Conservation (phyloP, 64 coral and sea anemone genomes). For the Porites australiensis region DNA sequence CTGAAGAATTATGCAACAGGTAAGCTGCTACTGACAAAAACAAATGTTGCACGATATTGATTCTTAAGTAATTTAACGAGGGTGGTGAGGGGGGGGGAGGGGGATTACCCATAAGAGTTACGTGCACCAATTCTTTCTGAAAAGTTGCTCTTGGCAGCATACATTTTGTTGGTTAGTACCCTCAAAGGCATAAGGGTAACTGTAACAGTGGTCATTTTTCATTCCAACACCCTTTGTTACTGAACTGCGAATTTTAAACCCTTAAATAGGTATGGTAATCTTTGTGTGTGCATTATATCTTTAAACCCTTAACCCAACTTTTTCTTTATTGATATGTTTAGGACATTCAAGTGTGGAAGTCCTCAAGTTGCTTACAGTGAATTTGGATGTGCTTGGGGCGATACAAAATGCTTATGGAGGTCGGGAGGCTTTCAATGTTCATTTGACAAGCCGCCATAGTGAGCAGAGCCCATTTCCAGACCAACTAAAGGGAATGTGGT, state of each 20-base stretch:
- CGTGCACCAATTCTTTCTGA: too few relatives aligned
- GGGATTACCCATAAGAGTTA: too few relatives aligned
- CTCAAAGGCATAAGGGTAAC: too few relatives aligned
- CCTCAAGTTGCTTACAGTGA: neutral
- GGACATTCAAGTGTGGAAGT: conserved; percentile 41
- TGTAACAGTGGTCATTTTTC: too few relatives aligned
- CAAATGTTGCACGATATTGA: too few relatives aligned
- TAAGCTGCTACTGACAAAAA: neutral
- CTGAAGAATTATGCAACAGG: conserved; percentile 4
- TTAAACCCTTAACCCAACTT: neutral
- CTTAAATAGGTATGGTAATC: neutral
- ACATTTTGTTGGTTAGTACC: too few relatives aligned
- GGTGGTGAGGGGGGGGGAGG: too few relatives aligned
- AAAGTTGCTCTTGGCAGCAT: too few relatives aligned
- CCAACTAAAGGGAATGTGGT: conserved; percentile 56
- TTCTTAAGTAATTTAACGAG: too few relatives aligned
- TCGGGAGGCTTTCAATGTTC: conserved; percentile 11
- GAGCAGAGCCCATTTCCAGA: conserved; percentile 26
- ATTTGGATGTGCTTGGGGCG: neutral
- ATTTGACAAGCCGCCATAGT: neutral
- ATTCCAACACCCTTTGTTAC: too few relatives aligned
- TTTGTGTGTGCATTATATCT: neutral
- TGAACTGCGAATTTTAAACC: too few relatives aligned
- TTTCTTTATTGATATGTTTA: neutral
- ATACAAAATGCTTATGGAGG: neutral